Base-by-base conservation (phyloP, 1,140 invertebrate genomes). In the Stenopsyche tienmushanensis region DNA sequence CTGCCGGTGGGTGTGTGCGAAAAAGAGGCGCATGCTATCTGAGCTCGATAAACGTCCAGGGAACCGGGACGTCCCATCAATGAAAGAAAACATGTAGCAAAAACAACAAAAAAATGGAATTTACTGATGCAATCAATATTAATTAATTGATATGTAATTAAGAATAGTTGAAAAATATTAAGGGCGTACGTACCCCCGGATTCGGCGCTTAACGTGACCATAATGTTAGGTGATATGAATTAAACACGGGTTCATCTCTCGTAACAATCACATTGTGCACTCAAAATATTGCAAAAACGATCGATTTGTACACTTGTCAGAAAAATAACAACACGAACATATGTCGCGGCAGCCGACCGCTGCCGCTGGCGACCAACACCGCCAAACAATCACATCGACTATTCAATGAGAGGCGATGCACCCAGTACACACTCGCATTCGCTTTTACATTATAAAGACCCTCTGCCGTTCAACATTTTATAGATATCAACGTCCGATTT, bases 161-260 rank as follows among this genome's bases (percentile, higher is more conserved):
- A 13, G 23, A n/a, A 7, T 54, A 54, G 9, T 26, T n/a, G n/a
- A 54, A 54, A 15, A 15, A 18, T 54, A 2, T 54, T 8, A 18
- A 18, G 25, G 2, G 44, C 44, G 18, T 34, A 59, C 55, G 24
- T 42, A 59, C 55, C 55, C 41, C 23, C 55, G 21, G 55, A 20
- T 15, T 59, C 42, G 1, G 55, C 41, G 42, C 39, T 45, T 10
- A 45, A 34, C n/a, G 55, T 41, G 3, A 59, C 55, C 55, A 59
- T 59, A 1, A 17, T 23, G n/a, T 45, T 34, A 45, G 20, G 13
- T 42, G 18, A 10, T 26, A 17, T 45, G 3, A 45, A 23, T 59
- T 44, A 25, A 44, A 24, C 41, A 8, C 44, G 18, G 8, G 44
- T 47, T 18, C 8, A 47, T 47, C 5, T 47, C 44, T 5, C 44